Evolutionary conservation across 1,140 invertebrate genomes (phyloP).

Genomic region (Bombus consobrinus): DNA sequence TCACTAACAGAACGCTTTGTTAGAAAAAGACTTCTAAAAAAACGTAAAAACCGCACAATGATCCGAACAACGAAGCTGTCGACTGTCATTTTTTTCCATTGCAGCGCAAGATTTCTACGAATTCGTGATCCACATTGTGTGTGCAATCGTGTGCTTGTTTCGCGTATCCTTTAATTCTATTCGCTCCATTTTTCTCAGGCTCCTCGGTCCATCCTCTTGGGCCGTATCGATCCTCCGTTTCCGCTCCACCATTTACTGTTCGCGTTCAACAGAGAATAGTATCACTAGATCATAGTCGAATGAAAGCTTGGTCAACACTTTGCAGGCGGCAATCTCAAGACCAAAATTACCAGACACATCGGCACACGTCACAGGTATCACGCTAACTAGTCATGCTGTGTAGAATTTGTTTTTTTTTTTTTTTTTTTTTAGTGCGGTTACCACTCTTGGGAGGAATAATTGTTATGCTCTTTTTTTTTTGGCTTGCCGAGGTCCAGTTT

Average conservation of each 20-base stretch:
- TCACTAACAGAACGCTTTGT: slow-evolving; percentile 60
- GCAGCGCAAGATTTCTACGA: slow-evolving; percentile 36
- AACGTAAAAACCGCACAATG: slow-evolving; percentile 51
- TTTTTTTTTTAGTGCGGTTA: slow-evolving; percentile 5
- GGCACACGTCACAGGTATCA: slow-evolving; percentile 16
- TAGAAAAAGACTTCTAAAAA: slow-evolving; percentile 64
- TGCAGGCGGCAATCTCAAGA: slow-evolving; percentile 45
- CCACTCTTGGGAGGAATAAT: not conserved
- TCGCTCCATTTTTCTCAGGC: not conserved
- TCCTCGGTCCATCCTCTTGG: not conserved
- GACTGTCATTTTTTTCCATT: slow-evolving; percentile 10
- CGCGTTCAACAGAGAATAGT: slow-evolving; percentile 45
- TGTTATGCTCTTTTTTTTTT: not conserved
- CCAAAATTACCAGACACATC: slow-evolving; percentile 22
- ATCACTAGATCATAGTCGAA: slow-evolving; percentile 12
- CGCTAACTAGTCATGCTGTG: slow-evolving; percentile 48
- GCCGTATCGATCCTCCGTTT: slow-evolving; percentile 27
- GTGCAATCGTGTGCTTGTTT: not conserved
- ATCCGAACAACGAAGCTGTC: slow-evolving; percentile 33
- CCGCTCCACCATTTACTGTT: slow-evolving; percentile 38
- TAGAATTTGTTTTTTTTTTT: not conserved
- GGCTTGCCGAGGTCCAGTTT: slow-evolving; percentile 10
- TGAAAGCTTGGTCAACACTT: slow-evolving; percentile 14
- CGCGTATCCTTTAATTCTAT: slow-evolving; percentile 3
- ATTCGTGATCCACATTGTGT: not conserved